Base-by-base conservation (phyloP, 64 coral and sea anemone genomes). In the Astreopora myriophthalma region DNA sequence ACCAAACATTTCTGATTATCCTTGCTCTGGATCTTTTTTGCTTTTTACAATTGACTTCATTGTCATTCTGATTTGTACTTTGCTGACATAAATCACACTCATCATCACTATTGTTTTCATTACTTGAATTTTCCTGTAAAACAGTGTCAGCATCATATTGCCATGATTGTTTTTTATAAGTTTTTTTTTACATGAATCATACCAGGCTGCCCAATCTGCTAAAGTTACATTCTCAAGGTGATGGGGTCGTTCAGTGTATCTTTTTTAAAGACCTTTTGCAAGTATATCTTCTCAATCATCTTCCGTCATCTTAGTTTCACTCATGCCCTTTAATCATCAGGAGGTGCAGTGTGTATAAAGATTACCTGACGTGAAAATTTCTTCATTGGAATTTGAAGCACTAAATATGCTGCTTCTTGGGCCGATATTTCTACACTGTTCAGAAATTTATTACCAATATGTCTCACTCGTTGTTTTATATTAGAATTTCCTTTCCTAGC, bases 161-260 rank as follows among this genome's bases (percentile, higher is more conserved):
- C 9, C 48, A 13, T 52, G 48, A 42, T 52, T 52, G 8, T 52
- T 52, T 52, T 42, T 52, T 52, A 12, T 10, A 12, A 52, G 16
- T 2, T 52, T 9, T 16, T 52, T 52, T 16, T 52, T 9, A 16
- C 48, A 52, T 52, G 14, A 13, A 52, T 52, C 48, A 52, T 52
- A 16, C 48, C 48, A 82, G 23, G 85, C 85, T 46, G 68, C 85
- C 84, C 85, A 87, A 73, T 87, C 85, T 51, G 85, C 85, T 26
- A 87, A 68, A 72, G 85, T 73, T 14, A 87, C 34, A 51, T 74
- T 48, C 0, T 26, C 19, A 72, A 73, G 69, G n/a, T 29, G 33
- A 72, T 44, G 36, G 32, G 85, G 85, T 2, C 69, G 1, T 52
- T 87, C 69, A 73, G 36, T 48, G 27, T 74, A 87, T 87, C 85